Base-by-base conservation (phyloP, 2,113 vertebrate species). In the Turnix velox region DNA sequence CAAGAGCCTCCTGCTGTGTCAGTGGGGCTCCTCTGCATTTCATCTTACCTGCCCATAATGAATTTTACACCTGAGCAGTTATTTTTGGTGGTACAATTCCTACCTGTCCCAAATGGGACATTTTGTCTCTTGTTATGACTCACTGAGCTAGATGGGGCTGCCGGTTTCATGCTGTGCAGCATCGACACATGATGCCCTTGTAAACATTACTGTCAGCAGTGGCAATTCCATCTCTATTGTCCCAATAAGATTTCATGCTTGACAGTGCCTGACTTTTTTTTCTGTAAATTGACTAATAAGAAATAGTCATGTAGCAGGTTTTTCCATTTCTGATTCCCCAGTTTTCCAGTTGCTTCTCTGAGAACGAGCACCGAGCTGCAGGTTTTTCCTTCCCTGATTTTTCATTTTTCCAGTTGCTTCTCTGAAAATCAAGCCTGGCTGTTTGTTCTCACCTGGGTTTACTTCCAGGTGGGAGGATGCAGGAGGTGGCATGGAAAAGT, bases 191-290 rank as follows among this genome's bases (percentile, higher is more conserved):
- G 83, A 85, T 92, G 90, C 85, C 83, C 88, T 86, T 88, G 93
- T 85, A 90, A 95, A 94, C 72, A 93, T 63, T 84, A 23, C 95
- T 95, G 94, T 96, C 93, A 94, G 85, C 65, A 89, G 87, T 76
- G 83, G 93, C 93, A 95, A 88, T 84, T 96, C 91, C 69, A 90
- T 96, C 88, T 95, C 95, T 95, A 82, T 92, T 90, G 94, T 94
- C 93, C 88, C 88, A 84, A 78, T 52, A 92, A 96, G 80, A 94
- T 96, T 94, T 92, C 90, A 95, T 90, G 91, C 90, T 95, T 93
- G 52, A 63, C 80, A 81, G 65, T 88, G 86, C 76, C 62, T 92
- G 79, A 72, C 72, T 88, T 67, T 90, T 92, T 87, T 80, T 42
- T 31, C 48, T 3, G 1, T 71, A 92, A 61, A 33, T 84, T 6